Percentiles rank a stretch among this genome's conserved stretches.
Conservation (phyloP, 2,888 invertebrate species). For the Chaetogeoica ovagalla region DNA sequence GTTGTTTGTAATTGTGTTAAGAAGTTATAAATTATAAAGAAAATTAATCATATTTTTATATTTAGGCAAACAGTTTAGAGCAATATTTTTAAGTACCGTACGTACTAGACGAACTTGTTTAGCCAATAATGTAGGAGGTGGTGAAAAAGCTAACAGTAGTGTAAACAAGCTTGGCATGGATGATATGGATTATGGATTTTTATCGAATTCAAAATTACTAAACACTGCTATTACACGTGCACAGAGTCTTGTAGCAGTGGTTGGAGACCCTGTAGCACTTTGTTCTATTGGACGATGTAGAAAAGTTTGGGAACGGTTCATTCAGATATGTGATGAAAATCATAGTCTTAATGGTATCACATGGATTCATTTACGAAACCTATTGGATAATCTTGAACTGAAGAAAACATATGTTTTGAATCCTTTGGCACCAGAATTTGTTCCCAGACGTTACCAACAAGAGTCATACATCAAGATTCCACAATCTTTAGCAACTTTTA, state of each 20-base stretch:
- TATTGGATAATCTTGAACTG: conserved; percentile 74
- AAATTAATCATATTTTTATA: conserved; percentile 36
- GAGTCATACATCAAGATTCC: conserved; percentile 56
- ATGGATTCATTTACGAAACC: conserved; percentile 69
- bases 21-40: not conserved
- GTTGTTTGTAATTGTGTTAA: not conserved
- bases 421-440: conserved; percentile 79
- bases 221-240: conserved; percentile 84
- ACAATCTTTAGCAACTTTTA: conserved; percentile 47
- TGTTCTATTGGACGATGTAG: conserved; percentile 74
- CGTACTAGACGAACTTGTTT: conserved; percentile 74
- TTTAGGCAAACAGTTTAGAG: conserved; percentile 78
- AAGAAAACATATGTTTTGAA: conserved; percentile 78
- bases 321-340: conserved; percentile 72
- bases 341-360: conserved; percentile 74
- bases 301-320: conserved; percentile 78
- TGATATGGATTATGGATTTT: conserved; percentile 76
- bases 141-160: conserved; percentile 54
- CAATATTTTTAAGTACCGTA: conserved; percentile 78
- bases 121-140: conserved; percentile 56
- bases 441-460: conserved; percentile 66
- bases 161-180: conserved; percentile 58
- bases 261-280: conserved; percentile 81
- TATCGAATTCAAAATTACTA: conserved; percentile 78
- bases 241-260: conserved; percentile 79